Evolutionary conservation across 2,113 vertebrate genomes (phyloP).

Genomic region (Chaenocephalus aceratus): DNA sequence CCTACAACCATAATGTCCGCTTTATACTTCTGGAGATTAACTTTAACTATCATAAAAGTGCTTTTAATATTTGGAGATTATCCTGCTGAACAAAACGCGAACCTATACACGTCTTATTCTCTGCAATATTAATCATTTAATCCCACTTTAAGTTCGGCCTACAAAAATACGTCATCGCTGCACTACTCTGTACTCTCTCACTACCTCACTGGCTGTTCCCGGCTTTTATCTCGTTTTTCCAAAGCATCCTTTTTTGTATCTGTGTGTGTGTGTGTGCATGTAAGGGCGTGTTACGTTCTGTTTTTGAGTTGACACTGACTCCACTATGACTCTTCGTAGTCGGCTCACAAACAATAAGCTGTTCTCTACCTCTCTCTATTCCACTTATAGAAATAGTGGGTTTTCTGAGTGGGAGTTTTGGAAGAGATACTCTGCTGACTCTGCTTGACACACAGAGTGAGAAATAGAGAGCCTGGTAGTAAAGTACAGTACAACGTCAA

Average conservation of each 20-base stretch:
- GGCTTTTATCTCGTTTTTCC: neutral
- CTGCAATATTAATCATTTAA: too few species aligned
- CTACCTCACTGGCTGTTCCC: neutral
- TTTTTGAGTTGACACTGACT: conserved; percentile 45
- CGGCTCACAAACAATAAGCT: conserved; percentile 55
- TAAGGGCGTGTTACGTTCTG: too few species aligned
- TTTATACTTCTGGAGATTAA: too few species aligned
- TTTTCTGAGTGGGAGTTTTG: conserved; percentile 73
- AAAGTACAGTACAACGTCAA: neutral
- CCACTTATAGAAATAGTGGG: conserved; percentile 72
- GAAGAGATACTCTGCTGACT: conserved; percentile 67
- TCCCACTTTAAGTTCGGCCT: too few species aligned
- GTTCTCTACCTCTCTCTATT: conserved; percentile 42
- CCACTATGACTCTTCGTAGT: conserved; percentile 48
- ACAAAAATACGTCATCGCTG: too few species aligned
- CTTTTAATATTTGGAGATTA: neutral
- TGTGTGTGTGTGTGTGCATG: conserved; percentile 7
- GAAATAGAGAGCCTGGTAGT: conserved; percentile 11
- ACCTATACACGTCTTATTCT: too few species aligned
- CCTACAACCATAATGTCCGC: too few species aligned
- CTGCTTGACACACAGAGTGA: conserved; percentile 42
- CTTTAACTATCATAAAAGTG: too few species aligned
- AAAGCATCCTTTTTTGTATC: too few species aligned
- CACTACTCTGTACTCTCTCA: too few species aligned
- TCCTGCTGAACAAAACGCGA: too few species aligned